Conservation (phyloP, 2,797 vertebrate genomes). For the Scolopax bukidnonensis region DNA sequence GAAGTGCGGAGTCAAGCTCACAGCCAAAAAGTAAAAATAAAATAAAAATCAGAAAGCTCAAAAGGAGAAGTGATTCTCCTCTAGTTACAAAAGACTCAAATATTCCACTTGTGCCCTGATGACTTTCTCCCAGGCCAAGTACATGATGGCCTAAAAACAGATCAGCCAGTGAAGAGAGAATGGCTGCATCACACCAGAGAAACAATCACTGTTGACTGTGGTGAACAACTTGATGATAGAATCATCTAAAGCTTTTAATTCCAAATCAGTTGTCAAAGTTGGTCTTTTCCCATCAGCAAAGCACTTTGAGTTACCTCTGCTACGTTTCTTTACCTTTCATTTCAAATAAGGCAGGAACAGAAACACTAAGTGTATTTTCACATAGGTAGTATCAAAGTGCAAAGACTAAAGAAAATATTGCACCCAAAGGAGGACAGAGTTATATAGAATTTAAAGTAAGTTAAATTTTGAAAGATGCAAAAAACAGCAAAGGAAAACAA, state of each 20-base stretch:
- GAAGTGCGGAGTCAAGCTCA: background rate
- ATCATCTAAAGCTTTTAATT: background rate
- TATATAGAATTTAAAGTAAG: background rate
- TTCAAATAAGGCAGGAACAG: background rate
- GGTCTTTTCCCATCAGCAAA: background rate
- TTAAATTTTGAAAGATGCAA: background rate
- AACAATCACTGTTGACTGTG: background rate
- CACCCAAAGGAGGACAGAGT: background rate
- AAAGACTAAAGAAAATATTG: background rate
- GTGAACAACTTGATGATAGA: background rate
- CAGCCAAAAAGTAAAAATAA: background rate
- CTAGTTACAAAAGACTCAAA: too few relatives aligned
- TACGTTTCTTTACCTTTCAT: background rate
- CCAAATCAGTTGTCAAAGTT: background rate
- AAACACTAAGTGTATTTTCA: background rate
- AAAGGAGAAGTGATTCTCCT: background rate
- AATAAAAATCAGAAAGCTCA: background rate
- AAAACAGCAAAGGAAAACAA: background rate
- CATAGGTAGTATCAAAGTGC: background rate
- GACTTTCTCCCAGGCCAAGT: background rate
- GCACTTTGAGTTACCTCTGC: background rate
- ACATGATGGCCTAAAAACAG: accelerated
- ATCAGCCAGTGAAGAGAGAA: background rate
- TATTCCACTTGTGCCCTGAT: background rate
- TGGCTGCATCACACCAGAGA: background rate